Evolutionary conservation across 2,888 invertebrate species (phyloP).

Genomic region (Deroplatys truncata): DNA sequence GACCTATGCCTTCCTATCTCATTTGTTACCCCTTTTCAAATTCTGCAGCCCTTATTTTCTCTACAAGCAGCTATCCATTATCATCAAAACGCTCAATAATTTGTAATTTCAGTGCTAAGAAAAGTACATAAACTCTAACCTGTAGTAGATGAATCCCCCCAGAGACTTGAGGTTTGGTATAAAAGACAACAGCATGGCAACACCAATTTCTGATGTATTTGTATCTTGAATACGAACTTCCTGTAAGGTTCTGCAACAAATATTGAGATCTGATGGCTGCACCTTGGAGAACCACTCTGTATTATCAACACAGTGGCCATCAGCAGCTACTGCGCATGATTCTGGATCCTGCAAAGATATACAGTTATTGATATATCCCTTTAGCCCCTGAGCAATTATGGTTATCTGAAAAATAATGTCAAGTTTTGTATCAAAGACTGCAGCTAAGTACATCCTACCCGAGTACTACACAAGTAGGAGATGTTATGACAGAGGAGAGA

Average conservation of each 20-base stretch:
- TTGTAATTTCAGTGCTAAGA: no score
- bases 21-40: no score
- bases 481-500: no score
- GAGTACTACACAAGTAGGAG: no score
- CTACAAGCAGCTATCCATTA: no score
- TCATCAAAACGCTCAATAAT: no score
- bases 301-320: not conserved
- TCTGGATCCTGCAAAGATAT: constrained; percentile 21
- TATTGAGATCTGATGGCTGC: constrained; percentile 28
- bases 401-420: no score
- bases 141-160: constrained; percentile 39
- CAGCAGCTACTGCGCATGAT: not conserved
- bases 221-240: constrained; percentile 39
- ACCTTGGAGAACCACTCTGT: constrained; percentile 4
- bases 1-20: no score
- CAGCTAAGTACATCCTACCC: no score
- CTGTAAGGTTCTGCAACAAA: constrained; percentile 35
- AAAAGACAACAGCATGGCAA: constrained; percentile 36
- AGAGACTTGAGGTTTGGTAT: constrained; percentile 36
- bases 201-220: constrained; percentile 37
- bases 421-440: no score
- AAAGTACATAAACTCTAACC: constrained; percentile 26
- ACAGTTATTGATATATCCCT: not conserved
- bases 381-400: not conserved
- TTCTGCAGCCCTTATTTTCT: no score